Percentiles rank a stretch among this genome's conserved stretches.
Evolutionary conservation across 2,113 vertebrate species (phyloP).

Genomic region (Cyphomyrus plagiostoma): DNA sequence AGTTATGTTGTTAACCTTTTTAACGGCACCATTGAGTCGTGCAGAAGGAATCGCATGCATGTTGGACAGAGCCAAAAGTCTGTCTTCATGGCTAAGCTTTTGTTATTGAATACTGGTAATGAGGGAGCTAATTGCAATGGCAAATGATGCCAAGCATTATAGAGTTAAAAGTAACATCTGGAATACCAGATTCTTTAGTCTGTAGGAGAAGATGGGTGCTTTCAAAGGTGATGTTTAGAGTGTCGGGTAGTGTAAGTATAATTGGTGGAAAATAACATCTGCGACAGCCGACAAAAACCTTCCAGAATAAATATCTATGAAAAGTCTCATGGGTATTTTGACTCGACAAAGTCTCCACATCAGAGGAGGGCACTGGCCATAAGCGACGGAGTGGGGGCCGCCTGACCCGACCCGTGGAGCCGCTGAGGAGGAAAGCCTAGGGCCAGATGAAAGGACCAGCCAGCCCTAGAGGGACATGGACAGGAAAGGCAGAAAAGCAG

Average conservation of each 20-base stretch:
- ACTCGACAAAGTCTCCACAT: constrained; percentile 3
- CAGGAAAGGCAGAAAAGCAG: constrained; percentile 12
- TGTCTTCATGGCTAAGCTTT: background rate
- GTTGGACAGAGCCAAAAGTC: background rate
- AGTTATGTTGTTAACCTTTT: background rate
- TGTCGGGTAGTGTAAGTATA: background rate
- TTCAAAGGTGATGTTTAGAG: background rate
- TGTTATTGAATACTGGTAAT: background rate
- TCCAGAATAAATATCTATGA: background rate
- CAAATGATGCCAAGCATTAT: background rate
- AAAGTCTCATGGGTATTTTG: background rate
- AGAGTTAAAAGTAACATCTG: constrained; percentile 13
- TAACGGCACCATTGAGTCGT: background rate
- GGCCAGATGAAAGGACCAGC: background rate
- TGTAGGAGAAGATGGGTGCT: background rate
- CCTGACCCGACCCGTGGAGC: background rate
- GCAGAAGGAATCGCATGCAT: background rate
- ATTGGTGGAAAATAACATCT: constrained; percentile 17
- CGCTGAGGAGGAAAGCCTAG: background rate
- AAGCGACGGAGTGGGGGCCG: background rate
- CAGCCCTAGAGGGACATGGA: background rate
- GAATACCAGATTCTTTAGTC: background rate
- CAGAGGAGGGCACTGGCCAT: background rate
- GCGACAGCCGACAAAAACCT: background rate
- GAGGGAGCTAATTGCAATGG: background rate